Evolutionary conservation across 2,888 invertebrate species (phyloP), one percentile per base, ranked within the genome.

Genomic region (Spodoptera picta): DNA sequence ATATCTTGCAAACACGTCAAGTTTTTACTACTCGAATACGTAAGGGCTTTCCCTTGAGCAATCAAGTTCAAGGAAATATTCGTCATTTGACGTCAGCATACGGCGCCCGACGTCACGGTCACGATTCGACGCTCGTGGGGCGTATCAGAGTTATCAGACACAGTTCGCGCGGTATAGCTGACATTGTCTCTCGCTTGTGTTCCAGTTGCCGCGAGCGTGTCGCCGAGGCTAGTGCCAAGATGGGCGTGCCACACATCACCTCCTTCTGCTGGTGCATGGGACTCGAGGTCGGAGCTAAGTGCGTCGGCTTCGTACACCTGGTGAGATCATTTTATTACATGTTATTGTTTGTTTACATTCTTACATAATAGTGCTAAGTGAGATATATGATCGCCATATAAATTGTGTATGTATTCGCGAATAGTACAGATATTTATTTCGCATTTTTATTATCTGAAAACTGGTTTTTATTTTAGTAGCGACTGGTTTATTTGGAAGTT

Each of bases 261-360:
- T 88, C 90, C 12, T 93, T 92, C 84, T 92, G 91, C 79, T 93
- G 92, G 81, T 94, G 94, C 80, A 82, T 93, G 83, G 91, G 91
- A 1, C 87, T 94, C 24, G 92, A 93, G 78, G 66, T 83, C 10
- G 94, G 94, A 31, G 69, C 92, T 61, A 90, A 84, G 73, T 56
- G 86, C 68, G 82, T 93, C 44, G 92, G 86, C 0, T 73, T 82
- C 61, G 1, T 89, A 48, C 94, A 94, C 75, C 67, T 92, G 85
- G 94, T 94, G 56, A 87, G 86, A 27, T 27, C 5, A 14, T 24
- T 4, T 43, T 46, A 2, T 31, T 2, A 12, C 12, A 42, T 11
- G 2, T 12, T 24, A 1, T 24, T 24, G 43, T 31, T 50, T 36
- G 19, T 36, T 10, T 36, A 50, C 23, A 50, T 36, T 36, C 36